Percentiles rank a stretch among this genome's conserved stretches.
phyloP scores from a whole-genome alignment of 2,888 invertebrate genomes.

The Diogma glabrata region DNA sequence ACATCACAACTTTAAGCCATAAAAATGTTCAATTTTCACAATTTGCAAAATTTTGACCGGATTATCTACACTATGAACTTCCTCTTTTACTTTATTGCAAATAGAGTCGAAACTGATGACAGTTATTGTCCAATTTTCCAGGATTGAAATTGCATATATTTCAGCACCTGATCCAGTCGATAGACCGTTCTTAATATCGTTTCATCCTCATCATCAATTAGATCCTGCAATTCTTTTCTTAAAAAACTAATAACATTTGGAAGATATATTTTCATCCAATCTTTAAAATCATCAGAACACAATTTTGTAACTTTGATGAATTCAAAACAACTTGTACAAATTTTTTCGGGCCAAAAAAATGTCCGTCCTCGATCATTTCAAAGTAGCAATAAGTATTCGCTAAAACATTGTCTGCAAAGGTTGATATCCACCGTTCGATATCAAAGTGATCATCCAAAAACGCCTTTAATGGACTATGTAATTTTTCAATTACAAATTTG shows the following conservation, averaged over 20 bases:
- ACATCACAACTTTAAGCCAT: no score
- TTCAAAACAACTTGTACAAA: constrained; percentile 7
- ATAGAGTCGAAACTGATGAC: neutral
- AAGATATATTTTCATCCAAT: constrained; percentile 7
- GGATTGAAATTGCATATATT: no score
- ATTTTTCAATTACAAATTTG: neutral
- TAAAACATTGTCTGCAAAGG: neutral
- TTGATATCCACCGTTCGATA: neutral
- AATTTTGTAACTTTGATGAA: constrained; percentile 4
- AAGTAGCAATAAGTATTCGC: neutral
- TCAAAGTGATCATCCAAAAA: neutral
- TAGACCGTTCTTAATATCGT: neutral
- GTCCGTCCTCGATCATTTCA: neutral
- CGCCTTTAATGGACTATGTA: neutral
- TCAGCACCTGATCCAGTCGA: neutral
- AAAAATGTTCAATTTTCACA: no score
- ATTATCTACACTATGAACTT: no score
- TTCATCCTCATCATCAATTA: constrained; percentile 4
- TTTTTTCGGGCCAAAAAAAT: constrained; percentile 1
- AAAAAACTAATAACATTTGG: neutral
- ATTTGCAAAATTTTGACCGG: no score
- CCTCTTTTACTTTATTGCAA: no score
- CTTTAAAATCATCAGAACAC: constrained; percentile 5
- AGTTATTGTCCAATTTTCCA: constrained; percentile 3
- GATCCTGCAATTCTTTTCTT: constrained; percentile 1